Conservation (phyloP, 2,113 vertebrate genomes). For the Dryoscopus gambensis region DNA sequence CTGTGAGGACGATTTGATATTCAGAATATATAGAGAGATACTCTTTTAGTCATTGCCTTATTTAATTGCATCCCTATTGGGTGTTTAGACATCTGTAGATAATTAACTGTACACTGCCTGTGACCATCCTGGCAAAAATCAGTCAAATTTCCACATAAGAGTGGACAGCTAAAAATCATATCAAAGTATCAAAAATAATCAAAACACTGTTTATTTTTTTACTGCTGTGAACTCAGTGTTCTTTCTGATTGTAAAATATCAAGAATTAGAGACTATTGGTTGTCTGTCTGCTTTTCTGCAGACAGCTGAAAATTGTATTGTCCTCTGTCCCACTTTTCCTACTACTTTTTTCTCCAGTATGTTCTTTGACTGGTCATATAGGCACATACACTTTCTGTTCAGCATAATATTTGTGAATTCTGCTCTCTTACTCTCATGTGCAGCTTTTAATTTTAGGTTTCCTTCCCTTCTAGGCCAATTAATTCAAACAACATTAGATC, state of each 20-base stretch:
- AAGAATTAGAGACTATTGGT: neutral
- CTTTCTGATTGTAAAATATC: neutral
- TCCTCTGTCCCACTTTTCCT: neutral
- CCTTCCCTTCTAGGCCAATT: neutral
- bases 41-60: neutral
- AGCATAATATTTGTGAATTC: neutral
- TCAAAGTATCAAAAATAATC: neutral
- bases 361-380: neutral
- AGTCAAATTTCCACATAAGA: neutral
- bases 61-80: neutral
- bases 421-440: neutral
- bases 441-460: neutral
- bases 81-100: neutral
- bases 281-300: neutral
- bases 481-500: neutral
- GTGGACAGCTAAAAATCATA: neutral
- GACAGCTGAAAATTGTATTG: neutral
- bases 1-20: neutral
- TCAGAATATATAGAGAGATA: neutral
- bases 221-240: neutral
- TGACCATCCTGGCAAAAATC: neutral
- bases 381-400: neutral
- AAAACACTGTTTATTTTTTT: neutral
- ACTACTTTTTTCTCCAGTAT: neutral
- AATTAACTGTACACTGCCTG: neutral